Conservation (phyloP, 2,888 invertebrate genomes). For the Pterostichus niger region DNA sequence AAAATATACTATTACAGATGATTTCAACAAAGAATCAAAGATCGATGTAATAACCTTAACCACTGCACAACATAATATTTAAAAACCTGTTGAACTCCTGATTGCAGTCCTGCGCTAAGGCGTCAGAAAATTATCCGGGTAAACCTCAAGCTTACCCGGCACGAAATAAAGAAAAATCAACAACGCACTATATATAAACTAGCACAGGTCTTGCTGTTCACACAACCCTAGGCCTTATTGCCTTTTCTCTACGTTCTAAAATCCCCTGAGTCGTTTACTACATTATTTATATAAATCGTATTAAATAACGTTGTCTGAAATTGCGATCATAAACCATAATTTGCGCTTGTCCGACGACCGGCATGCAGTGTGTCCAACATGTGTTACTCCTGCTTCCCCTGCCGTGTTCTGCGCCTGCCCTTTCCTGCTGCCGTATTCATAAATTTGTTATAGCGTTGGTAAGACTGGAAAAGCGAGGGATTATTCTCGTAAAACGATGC, state of each 20-base stretch:
- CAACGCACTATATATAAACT: slow-evolving; percentile 43
- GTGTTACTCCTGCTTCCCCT: slow-evolving; percentile 5
- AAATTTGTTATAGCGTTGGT: slow-evolving; percentile 51
- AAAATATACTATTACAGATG: no score
- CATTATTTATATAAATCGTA: slow-evolving; percentile 69
- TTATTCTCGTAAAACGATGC: slow-evolving; percentile 59
- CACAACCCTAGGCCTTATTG: background rate
- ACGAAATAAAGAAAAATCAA: slow-evolving; percentile 62
- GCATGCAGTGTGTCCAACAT: slow-evolving; percentile 7
- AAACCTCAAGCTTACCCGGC: slow-evolving; percentile 23
- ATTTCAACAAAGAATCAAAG: no score
- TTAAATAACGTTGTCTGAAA: slow-evolving; percentile 68
- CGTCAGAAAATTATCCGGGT: slow-evolving; percentile 52
- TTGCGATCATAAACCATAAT: slow-evolving; percentile 68
- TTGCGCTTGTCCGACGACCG: slow-evolving; percentile 52
- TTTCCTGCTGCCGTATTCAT: slow-evolving; percentile 31
- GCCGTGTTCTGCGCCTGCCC: background rate
- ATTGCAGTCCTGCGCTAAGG: slow-evolving; percentile 19
- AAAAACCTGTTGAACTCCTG: slow-evolving; percentile 17
- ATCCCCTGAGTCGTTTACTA: slow-evolving; percentile 40
- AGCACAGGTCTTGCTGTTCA: background rate
- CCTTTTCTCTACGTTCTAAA: slow-evolving; percentile 15
- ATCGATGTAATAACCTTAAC: no score
- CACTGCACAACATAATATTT: background rate
- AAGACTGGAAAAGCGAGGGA: slow-evolving; percentile 25